Evolutionary conservation across 2,888 invertebrate genomes (phyloP).

Genomic region (Hesperia comma): DNA sequence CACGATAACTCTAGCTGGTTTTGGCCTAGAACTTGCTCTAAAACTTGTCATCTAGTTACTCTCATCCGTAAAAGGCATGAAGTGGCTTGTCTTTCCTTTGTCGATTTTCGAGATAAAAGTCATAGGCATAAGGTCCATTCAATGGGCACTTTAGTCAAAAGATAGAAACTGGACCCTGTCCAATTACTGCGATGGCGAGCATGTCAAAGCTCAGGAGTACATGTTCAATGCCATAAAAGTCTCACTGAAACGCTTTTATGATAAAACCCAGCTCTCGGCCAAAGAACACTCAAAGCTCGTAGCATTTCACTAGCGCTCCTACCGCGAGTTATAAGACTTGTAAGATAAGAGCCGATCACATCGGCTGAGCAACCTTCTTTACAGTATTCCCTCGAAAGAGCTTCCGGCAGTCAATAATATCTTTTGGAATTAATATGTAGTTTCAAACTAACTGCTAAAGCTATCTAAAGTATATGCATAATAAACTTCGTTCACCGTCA

Average conservation of each 20-base stretch:
- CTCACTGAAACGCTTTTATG: conserved; percentile 2
- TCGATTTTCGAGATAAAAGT: background rate
- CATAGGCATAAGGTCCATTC: background rate
- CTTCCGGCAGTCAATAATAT: too few relatives aligned
- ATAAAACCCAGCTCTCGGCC: background rate
- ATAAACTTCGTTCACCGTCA: too few relatives aligned
- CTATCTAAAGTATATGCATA: too few relatives aligned
- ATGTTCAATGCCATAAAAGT: background rate
- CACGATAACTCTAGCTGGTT: too few relatives aligned
- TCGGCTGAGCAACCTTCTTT: background rate
- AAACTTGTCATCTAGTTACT: too few relatives aligned
- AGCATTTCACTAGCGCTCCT: background rate
- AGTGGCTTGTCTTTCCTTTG: background rate
- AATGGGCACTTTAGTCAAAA: background rate
- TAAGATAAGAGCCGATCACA: background rate
- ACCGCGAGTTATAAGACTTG: background rate
- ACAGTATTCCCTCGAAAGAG: background rate
- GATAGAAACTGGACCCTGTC: background rate
- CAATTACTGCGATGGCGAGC: background rate
- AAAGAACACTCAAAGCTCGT: conserved; percentile 1
- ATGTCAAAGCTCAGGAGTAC: background rate
- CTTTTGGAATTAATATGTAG: too few relatives aligned
- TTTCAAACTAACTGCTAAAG: too few relatives aligned
- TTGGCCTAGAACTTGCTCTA: too few relatives aligned
- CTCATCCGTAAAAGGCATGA: too few relatives aligned